These are phyloP conservation scores for Drosophila meridionalis DNA, from an alignment of 2,888 invertebrate genomes.

Conservation along the genomic window DNA sequence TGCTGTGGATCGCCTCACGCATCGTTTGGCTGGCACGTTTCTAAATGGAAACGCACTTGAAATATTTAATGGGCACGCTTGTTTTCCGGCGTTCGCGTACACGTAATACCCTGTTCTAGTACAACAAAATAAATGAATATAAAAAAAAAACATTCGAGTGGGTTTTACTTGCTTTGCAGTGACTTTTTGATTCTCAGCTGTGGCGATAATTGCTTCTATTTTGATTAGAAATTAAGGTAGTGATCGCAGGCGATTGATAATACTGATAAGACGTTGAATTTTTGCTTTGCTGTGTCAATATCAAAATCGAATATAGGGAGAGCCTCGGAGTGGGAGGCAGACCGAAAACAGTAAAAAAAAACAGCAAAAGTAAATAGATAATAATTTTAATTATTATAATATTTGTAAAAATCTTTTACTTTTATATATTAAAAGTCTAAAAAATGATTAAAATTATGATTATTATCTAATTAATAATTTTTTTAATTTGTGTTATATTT, in stretches of 20 bases:
- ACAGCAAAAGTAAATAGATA: no score
- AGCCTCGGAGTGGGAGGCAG: neutral
- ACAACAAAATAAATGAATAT: no score
- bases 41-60: conserved; percentile 63
- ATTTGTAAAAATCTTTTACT: no score
- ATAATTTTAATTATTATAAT: no score
- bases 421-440: no score
- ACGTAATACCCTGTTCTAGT: conserved; percentile 13
- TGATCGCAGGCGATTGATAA: neutral
- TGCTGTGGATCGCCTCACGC: conserved; percentile 68
- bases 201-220: neutral
- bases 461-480: no score
- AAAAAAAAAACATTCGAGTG: neutral
- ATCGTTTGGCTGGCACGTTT: conserved; percentile 66
- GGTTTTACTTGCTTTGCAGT: neutral
- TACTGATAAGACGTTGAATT: neutral
- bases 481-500: no score
- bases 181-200: neutral
- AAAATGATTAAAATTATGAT: no score
- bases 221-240: neutral
- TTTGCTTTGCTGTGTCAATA: neutral
- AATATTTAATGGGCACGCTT: conserved; percentile 51
- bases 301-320: neutral
- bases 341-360: no score
- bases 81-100: neutral